These are phyloP conservation scores for Thomomys bottae DNA, from an alignment of 2,113 vertebrate genomes.

Conservation along the genomic window DNA sequence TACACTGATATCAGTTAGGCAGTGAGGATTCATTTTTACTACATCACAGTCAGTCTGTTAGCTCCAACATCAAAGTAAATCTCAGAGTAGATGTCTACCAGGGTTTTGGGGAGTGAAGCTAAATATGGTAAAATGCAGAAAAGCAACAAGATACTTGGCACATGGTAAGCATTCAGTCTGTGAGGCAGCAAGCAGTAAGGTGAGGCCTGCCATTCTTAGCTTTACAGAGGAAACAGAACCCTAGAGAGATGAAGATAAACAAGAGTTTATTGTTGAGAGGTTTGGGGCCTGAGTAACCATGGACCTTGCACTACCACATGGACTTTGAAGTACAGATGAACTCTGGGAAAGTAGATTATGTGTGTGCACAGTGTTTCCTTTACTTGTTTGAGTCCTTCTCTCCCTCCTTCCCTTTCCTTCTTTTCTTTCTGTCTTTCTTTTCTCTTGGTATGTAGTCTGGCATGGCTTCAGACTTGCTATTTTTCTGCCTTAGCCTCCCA, in stretches of 20 bases:
- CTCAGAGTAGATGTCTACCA: not conserved
- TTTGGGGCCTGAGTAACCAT: not conserved
- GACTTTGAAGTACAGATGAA: not conserved
- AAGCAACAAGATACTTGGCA: not conserved
- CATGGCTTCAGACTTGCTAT: too few relatives aligned
- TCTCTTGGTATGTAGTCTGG: too few relatives aligned
- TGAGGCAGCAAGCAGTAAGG: not conserved
- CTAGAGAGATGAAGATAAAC: not conserved
- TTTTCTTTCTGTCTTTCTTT: too few relatives aligned
- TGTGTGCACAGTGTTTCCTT: not conserved
- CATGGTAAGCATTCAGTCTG: not conserved
- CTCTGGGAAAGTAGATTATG: not conserved
- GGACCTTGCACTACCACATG: not conserved
- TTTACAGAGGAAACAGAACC: not conserved
- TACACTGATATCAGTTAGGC: not conserved
- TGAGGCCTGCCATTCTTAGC: not conserved
- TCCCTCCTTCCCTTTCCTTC: too few relatives aligned
- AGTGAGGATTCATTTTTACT: not conserved
- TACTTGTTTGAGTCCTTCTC: not conserved
- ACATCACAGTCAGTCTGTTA: too few relatives aligned
- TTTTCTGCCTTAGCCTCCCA: too few relatives aligned
- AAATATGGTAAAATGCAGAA: not conserved
- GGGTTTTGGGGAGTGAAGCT: not conserved
- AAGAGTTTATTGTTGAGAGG: not conserved
- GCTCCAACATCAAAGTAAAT: not conserved